A percentile compares a stretch with the other conserved stretches of the same genome.
Evolutionary conservation across 2,113 vertebrate genomes (phyloP).

Genomic region (Platichthys flesus): DNA sequence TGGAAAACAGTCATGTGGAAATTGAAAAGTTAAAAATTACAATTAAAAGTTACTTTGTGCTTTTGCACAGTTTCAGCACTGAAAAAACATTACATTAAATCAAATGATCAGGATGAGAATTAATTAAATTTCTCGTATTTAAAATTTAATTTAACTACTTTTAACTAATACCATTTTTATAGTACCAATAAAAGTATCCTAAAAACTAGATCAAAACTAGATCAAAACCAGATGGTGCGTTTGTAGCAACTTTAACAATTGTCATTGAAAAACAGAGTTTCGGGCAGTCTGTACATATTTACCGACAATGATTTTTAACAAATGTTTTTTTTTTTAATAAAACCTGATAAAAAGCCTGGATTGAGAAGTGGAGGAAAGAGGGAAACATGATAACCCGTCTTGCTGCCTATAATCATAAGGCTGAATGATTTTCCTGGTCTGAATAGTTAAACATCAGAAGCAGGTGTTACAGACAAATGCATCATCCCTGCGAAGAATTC

Average conservation of each 20-base stretch:
- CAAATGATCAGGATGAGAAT: neutral
- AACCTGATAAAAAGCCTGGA: constrained; percentile 32
- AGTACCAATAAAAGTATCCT: neutral
- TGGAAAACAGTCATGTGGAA: neutral
- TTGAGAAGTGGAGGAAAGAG: constrained; percentile 34
- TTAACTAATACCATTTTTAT: neutral
- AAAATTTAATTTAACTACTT: neutral
- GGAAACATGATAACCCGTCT: constrained; percentile 25
- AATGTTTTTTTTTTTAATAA: no score
- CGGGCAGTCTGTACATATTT: neutral
- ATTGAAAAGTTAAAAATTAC: neutral
- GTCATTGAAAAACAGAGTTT: neutral
- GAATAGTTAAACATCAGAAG: constrained; percentile 47
- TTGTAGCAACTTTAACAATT: constrained; percentile 4
- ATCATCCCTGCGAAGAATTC: constrained; percentile 22
- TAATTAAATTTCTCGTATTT: neutral
- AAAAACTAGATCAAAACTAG: neutral
- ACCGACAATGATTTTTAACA: no score
- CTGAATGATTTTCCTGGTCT: constrained; percentile 27
- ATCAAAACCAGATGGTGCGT: neutral
- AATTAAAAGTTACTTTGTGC: neutral
- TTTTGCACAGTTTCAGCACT: neutral
- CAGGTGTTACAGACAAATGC: constrained; percentile 36
- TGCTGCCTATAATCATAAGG: constrained; percentile 40
- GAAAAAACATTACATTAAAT: neutral